Evolutionary conservation across 1,140 invertebrate species (phyloP).

Genomic region (Bombus waltoni): DNA sequence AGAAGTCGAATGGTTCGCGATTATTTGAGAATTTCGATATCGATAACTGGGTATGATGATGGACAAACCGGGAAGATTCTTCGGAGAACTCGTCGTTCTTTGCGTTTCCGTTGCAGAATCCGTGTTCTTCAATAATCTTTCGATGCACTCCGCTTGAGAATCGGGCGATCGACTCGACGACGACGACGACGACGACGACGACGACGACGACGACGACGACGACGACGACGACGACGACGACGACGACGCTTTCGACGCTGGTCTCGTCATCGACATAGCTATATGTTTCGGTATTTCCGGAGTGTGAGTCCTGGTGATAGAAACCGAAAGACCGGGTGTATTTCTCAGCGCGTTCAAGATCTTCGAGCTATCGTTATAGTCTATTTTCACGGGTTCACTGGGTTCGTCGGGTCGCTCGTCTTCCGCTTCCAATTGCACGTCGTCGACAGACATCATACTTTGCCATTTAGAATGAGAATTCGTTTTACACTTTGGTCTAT

Average conservation of each 20-base stretch:
- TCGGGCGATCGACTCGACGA: slow-evolving; percentile 74
- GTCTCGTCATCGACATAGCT: slow-evolving; percentile 17
- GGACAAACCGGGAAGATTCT: slow-evolving; percentile 66
- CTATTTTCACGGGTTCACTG: slow-evolving; percentile 52
- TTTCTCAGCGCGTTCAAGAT: slow-evolving; percentile 76
- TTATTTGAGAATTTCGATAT: slow-evolving; percentile 45
- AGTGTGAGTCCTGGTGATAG: slow-evolving; percentile 68
- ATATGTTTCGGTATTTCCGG: slow-evolving; percentile 48
- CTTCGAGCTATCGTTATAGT: slow-evolving; percentile 71
- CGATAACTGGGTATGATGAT: slow-evolving; percentile 73
- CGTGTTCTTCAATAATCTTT: slow-evolving; percentile 52
- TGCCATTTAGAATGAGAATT: slow-evolving; percentile 32
- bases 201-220: slow-evolving; percentile 41
- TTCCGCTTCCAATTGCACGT: slow-evolving; percentile 20
- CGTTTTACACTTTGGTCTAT: slow-evolving; percentile 28
- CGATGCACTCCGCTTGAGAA: slow-evolving; percentile 72
- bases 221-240: slow-evolving; percentile 56
- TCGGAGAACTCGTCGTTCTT: slow-evolving; percentile 24
- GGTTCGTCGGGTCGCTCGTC: slow-evolving; percentile 60
- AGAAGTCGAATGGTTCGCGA: slow-evolving; percentile 45
- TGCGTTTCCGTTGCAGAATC: slow-evolving; percentile 23
- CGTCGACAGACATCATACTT: not conserved
- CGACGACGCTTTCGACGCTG: slow-evolving; percentile 60
- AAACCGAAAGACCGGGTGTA: slow-evolving; percentile 77
- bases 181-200: slow-evolving; percentile 50